phyloP scores from a whole-genome alignment of 2,113 vertebrate genomes.

The Bagarius yarrelli region DNA sequence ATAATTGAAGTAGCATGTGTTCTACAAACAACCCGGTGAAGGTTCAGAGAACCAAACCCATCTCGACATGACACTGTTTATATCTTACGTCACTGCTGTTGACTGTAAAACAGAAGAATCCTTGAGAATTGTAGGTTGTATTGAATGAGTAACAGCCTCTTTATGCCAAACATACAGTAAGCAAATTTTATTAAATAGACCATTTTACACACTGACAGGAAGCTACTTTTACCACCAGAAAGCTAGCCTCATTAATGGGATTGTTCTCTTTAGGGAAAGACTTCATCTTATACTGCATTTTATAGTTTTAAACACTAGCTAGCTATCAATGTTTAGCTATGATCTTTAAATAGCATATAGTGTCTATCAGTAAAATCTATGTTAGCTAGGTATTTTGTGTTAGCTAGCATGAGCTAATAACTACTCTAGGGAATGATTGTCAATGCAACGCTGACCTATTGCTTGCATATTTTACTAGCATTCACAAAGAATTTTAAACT shows the following conservation, averaged over 20 bases:
- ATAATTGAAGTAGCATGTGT: conserved; percentile 11
- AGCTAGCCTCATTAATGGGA: no score
- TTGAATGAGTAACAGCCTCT: background rate
- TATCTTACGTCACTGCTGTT: background rate
- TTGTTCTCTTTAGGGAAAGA: background rate
- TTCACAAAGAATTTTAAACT: background rate
- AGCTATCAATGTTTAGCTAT: background rate
- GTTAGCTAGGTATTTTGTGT: background rate
- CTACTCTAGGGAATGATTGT: background rate
- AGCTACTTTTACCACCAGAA: background rate
- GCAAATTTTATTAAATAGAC: background rate
- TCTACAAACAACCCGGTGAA: background rate
- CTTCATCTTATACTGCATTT: background rate
- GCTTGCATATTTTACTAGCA: background rate
- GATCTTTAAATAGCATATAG: background rate
- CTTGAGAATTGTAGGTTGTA: background rate
- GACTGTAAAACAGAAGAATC: background rate
- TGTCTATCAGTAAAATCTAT: background rate
- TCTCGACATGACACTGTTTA: background rate
- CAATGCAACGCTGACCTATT: background rate
- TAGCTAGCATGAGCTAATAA: background rate
- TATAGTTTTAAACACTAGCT: background rate
- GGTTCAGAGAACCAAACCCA: background rate
- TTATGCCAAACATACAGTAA: background rate
- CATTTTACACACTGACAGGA: background rate